Evolutionary conservation across 2,113 vertebrate species (phyloP).

Genomic region (Rhinoderma darwinii): DNA sequence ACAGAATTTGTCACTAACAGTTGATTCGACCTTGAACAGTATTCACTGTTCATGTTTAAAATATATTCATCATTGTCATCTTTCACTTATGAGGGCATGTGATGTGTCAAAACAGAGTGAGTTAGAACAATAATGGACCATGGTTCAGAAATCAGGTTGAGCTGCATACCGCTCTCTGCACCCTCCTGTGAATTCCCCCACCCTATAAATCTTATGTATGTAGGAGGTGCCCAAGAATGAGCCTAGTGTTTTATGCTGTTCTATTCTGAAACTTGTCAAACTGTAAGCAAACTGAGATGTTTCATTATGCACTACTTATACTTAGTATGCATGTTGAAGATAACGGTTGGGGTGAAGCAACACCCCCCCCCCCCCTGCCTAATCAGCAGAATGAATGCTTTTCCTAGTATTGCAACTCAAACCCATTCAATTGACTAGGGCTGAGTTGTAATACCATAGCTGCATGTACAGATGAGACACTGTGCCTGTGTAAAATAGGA

Average conservation of each 20-base stretch:
- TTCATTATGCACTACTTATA: no score
- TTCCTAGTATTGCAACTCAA: no score
- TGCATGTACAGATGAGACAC: no score
- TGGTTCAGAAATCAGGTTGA: not conserved
- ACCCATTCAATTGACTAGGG: no score
- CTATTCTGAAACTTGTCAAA: not conserved
- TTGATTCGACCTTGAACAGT: not conserved
- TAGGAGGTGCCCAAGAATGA: not conserved
- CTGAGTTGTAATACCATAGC: no score
- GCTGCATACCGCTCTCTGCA: not conserved
- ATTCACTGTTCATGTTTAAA: slow-evolving; percentile 4
- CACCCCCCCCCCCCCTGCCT: no score
- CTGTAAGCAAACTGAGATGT: not conserved
- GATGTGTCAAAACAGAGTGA: not conserved
- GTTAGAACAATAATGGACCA: not conserved
- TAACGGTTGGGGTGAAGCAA: no score
- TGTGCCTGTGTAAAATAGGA: no score
- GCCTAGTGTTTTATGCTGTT: not conserved
- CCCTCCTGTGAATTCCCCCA: not conserved
- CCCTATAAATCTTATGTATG: not conserved
- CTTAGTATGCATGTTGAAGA: no score
- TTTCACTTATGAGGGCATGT: not conserved
- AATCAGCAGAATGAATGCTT: no score
- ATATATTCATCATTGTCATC: not conserved
- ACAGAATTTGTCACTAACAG: not conserved